phyloP scores from a whole-genome alignment of 2,797 vertebrate genomes.

The Simalia tracyae region DNA sequence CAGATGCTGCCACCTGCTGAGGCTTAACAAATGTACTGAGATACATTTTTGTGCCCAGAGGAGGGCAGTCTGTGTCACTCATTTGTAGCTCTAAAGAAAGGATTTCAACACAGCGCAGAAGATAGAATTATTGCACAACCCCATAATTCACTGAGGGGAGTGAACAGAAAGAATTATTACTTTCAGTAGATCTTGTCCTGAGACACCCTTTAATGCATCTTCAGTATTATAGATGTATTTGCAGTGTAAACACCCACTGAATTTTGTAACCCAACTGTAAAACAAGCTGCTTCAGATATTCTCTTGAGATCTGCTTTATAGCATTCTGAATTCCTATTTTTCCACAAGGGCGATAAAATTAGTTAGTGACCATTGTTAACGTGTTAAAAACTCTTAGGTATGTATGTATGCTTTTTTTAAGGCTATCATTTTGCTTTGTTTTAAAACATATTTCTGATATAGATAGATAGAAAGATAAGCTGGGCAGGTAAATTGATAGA shows the following conservation, averaged over 20 bases:
- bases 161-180: slow-evolving; percentile 7
- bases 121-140: background rate
- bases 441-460: slow-evolving; percentile 58
- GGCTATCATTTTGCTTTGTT: slow-evolving; percentile 37
- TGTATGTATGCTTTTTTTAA: background rate
- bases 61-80: background rate
- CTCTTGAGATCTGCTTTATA: slow-evolving; percentile 37
- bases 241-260: slow-evolving; percentile 17
- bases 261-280: slow-evolving; percentile 22
- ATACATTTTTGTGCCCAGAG: background rate
- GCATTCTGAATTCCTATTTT: slow-evolving; percentile 25
- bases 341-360: slow-evolving; percentile 54
- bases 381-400: slow-evolving; percentile 65
- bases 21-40: background rate
- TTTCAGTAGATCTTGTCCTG: slow-evolving; percentile 39
- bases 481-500: slow-evolving; percentile 21
- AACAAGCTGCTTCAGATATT: slow-evolving; percentile 25
- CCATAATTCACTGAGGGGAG: background rate
- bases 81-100: background rate
- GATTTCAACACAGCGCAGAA: background rate
- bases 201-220: slow-evolving; percentile 37
- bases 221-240: slow-evolving; percentile 17
- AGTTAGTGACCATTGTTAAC: slow-evolving; percentile 64
- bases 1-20: background rate
- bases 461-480: slow-evolving; percentile 59